Evolutionary conservation across 2,113 vertebrate genomes (phyloP), one percentile per base, ranked within the genome.

Genomic region (Isurus oxyrinchus): DNA sequence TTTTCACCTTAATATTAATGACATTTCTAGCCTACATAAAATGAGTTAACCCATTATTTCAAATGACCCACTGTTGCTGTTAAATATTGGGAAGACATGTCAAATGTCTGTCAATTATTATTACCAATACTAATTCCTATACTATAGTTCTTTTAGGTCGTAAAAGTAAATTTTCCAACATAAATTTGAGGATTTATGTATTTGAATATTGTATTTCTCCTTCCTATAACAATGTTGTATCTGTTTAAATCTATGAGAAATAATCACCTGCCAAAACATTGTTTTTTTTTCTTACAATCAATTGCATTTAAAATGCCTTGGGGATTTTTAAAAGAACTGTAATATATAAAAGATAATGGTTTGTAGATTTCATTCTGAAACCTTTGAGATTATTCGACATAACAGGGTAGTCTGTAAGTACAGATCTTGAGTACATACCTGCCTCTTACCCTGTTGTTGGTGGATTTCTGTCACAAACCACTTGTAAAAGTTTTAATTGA

Each of bases 301-400:
- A 66, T 94, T 94, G 23, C 40, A 67, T 67, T 63, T 66, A 25
- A 94, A 94, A 66, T 63, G 57, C 91, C 63, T 44, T 55, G 40
- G 49, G 40, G 27, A 57, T 57, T 90, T 57, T 72, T 72, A 95
- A 40, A 53, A 0, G 66, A 49, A 16, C 10, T 53, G 44, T 25
- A 72, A 31, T 72, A 95, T 66, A 72, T 72, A 53, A 69, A 72
- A 67, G 61, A 95, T 95, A 95, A 95, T 72, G 40, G 40, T 95
- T 21, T 95, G n/a, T 6, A 69, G 44, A 23, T 95, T 95, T 95
- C 21, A 95, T 69, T 95, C 94, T 95, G 63, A 95, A 72, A 95
- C 94, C 49, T 25, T 53, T 40, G 2, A 49, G 67, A 72, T 95
- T 95, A 25, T 69, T 95, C 63, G 31, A 53, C 25, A 31, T 53